Percentiles rank a stretch among this genome's conserved stretches.
Conservation (phyloP, 2,797 vertebrate species). For the Leptatherina wallacei region DNA sequence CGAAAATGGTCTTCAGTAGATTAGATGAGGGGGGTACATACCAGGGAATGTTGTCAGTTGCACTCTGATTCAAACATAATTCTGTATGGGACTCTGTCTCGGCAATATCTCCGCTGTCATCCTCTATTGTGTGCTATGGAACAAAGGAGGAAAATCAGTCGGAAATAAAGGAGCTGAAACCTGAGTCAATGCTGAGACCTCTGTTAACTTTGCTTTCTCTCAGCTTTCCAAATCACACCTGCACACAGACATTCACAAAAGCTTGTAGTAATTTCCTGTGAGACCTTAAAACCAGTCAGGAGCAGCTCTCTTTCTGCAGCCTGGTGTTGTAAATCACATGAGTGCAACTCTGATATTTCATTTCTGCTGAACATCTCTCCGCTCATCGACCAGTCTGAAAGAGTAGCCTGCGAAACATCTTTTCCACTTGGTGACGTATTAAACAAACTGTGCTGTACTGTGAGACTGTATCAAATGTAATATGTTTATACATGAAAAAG, state of each 20-base stretch:
- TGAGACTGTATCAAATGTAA: slow-evolving; percentile 31
- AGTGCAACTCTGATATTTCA: slow-evolving; percentile 66
- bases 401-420: slow-evolving; percentile 65
- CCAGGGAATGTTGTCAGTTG: slow-evolving; percentile 43
- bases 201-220: slow-evolving; percentile 34
- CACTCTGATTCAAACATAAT: slow-evolving; percentile 52
- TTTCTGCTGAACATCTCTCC: slow-evolving; percentile 67
- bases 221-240: slow-evolving; percentile 54
- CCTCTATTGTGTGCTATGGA: slow-evolving; percentile 36
- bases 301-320: slow-evolving; percentile 50
- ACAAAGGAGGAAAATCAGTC: slow-evolving; percentile 27
- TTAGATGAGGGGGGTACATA: slow-evolving; percentile 46
- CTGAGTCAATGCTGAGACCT: slow-evolving; percentile 31
- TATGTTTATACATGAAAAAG: slow-evolving; percentile 32
- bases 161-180: slow-evolving; percentile 42
- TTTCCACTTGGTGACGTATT: slow-evolving; percentile 58
- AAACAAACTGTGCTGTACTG: slow-evolving; percentile 35
- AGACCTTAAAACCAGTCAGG: slow-evolving; percentile 55
- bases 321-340: slow-evolving; percentile 62
- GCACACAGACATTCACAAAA: slow-evolving; percentile 56
- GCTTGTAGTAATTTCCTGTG: slow-evolving; percentile 72
- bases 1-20: slow-evolving; percentile 41
- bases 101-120: slow-evolving; percentile 51
- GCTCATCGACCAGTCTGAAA: slow-evolving; percentile 65
- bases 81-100: slow-evolving; percentile 49